Conservation (phyloP, 2,113 vertebrate genomes). For the Ciconia maguari region DNA sequence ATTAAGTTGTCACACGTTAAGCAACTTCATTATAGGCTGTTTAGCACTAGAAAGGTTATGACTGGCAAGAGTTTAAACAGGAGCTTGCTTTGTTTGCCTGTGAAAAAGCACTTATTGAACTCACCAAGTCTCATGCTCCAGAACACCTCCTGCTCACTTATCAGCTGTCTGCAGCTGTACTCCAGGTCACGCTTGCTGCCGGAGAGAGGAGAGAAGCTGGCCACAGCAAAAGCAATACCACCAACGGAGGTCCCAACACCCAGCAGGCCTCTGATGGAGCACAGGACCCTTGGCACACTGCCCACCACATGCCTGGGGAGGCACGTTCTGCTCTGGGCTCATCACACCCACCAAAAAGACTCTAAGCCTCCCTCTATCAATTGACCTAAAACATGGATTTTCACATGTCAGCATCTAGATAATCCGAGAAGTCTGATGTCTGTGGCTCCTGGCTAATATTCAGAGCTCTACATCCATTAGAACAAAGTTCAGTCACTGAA, state of each 20-base stretch:
- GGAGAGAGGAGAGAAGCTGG: background rate
- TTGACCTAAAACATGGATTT: background rate
- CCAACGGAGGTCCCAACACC: rapidly evolving
- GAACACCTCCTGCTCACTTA: slow-evolving; percentile 41
- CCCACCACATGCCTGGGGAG: rapidly evolving
- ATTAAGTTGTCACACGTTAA: background rate
- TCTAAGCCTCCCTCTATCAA: background rate
- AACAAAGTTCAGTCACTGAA: background rate
- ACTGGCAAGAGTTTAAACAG: background rate
- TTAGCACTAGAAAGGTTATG: background rate
- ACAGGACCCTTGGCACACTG: background rate
- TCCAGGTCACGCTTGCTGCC: background rate
- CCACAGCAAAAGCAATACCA: background rate
- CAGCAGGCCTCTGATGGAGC: background rate
- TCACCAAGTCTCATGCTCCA: background rate
- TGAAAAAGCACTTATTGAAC: background rate
- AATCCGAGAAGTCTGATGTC: background rate
- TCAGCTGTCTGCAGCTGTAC: slow-evolving; percentile 13
- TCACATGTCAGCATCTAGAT: background rate
- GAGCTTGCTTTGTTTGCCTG: slow-evolving; percentile 7
- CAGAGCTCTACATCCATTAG: background rate
- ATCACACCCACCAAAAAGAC: background rate
- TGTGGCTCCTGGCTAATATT: background rate
- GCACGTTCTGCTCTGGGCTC: background rate
- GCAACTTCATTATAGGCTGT: background rate